Base-by-base conservation (phyloP, 30 jellyfish, hydroid and myxozoan genomes). In the Aurelia coerulea region DNA sequence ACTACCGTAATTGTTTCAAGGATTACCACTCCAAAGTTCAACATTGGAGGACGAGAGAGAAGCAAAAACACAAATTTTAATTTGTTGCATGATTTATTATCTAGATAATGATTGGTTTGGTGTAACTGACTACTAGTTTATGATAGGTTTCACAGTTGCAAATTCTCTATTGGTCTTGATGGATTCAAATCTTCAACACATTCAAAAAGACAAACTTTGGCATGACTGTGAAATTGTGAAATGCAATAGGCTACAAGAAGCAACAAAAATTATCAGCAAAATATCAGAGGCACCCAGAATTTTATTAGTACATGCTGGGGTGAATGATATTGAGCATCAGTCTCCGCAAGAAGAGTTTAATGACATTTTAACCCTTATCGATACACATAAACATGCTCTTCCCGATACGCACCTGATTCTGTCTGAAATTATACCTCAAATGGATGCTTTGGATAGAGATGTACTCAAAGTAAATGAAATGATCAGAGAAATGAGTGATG, bases 151-250 rank as follows among this genome's bases (percentile, higher is more conserved):
- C 75, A 65, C 13, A 65, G 41, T 65, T 65, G 75, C 75, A 65
- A 65, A 65, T n/a, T 65, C 75, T 31, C 41, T 65, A 31, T 65
- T 65, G 32, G 75, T 65, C 75, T 65, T 65, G 41, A 65, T 65
- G 75, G 75, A 65, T 65, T 65, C 75, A 65, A 65, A 65, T 65
- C 75, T 14, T 65, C 75, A 65, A 65, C 32, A 53, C 65, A 10
- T 53, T 53, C 15, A 16, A 11, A 16, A 23, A 23, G 29, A 23
- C 29, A 23, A 23, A 23, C 29, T 23, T 23, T 23, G 29, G 29
- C 29, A 23, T 53, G 65, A 53, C 65, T 53, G 65, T 53, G 16
- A 53, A 53, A 53, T 53, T 53, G 65, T 53, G 12, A 53, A 53
- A 53, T 53, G 65, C 65, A 53, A 53, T 53, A 53, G 65, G 65